phyloP scores from a whole-genome alignment of 2,797 vertebrate species.

The Orestias chungarensis region DNA sequence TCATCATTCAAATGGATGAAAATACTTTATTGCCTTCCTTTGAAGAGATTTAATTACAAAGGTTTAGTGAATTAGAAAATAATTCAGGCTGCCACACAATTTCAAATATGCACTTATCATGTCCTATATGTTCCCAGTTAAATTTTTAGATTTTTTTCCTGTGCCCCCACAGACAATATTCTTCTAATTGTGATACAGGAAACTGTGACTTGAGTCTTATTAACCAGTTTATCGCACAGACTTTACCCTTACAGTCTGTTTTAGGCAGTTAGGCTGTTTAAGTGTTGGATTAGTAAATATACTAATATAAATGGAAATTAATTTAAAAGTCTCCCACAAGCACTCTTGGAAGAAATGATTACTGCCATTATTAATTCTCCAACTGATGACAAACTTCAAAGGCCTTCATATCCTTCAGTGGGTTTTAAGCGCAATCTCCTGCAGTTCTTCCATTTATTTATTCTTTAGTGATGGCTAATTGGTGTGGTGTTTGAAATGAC shows the following conservation, averaged over 20 bases:
- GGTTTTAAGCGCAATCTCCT: constrained; percentile 42
- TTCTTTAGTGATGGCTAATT: constrained; percentile 52
- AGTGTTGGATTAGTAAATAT: constrained; percentile 52
- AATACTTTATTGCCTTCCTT: constrained; percentile 75
- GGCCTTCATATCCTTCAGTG: constrained; percentile 45
- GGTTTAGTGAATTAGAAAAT: constrained; percentile 76
- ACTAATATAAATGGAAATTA: constrained; percentile 49
- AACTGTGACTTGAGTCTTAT: constrained; percentile 56
- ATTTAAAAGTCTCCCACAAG: constrained; percentile 41
- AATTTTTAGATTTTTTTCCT: constrained; percentile 30
- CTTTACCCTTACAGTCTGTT: constrained; percentile 52
- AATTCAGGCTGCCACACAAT: constrained; percentile 56
- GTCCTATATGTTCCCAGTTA: too few relatives aligned
- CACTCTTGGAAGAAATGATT: constrained; percentile 35
- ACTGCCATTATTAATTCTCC: constrained; percentile 39
- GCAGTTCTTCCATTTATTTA: constrained; percentile 24
- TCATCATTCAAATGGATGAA: constrained; percentile 75
- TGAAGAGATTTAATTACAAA: constrained; percentile 78
- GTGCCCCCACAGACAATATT: constrained; percentile 40
- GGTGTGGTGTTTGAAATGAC: constrained; percentile 59
- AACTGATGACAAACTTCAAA: constrained; percentile 41
- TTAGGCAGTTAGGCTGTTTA: too few relatives aligned
- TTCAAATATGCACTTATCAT: constrained; percentile 13
- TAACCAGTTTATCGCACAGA: constrained; percentile 60
- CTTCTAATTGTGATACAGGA: constrained; percentile 56